Percentiles rank a stretch among this genome's conserved stretches.
phyloP scores from a whole-genome alignment of 2,113 vertebrate genomes.

The Pseudopodoces humilis region DNA sequence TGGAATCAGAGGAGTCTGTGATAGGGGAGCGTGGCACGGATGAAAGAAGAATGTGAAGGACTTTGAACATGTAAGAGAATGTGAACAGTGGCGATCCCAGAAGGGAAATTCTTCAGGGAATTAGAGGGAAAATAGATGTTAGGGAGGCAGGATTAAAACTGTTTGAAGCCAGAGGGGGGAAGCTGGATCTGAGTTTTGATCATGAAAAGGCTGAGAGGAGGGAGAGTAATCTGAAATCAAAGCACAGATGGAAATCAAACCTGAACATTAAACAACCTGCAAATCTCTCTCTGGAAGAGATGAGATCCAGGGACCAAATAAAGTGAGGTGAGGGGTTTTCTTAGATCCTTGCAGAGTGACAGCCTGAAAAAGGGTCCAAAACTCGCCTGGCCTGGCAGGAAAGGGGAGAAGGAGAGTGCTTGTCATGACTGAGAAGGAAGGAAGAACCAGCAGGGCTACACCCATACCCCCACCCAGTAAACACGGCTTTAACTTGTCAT shows the following conservation, averaged over 20 bases:
- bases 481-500: not conserved
- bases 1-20: slow-evolving; percentile 40
- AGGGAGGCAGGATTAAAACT: slow-evolving; percentile 54
- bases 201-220: slow-evolving; percentile 32
- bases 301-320: not conserved
- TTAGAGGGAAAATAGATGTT: slow-evolving; percentile 53
- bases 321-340: not conserved
- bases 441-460: not conserved
- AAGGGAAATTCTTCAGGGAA: slow-evolving; percentile 45
- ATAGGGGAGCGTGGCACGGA: not conserved
- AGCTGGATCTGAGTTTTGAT: slow-evolving; percentile 58
- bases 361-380: not conserved
- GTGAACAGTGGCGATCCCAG: slow-evolving; percentile 34
- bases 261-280: slow-evolving; percentile 34
- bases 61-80: slow-evolving; percentile 64
- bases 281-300: slow-evolving; percentile 13
- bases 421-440: not conserved
- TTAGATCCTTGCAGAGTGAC: not conserved
- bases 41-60: slow-evolving; percentile 45
- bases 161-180: slow-evolving; percentile 39
- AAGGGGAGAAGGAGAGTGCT: not conserved
- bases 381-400: not conserved
- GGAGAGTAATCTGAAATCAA: slow-evolving; percentile 60
- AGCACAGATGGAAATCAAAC: slow-evolving; percentile 42
- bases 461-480: not conserved